These are phyloP conservation scores for Falcaria lacertinaria DNA, from an alignment of 2,888 invertebrate species.

Conservation along the genomic window DNA sequence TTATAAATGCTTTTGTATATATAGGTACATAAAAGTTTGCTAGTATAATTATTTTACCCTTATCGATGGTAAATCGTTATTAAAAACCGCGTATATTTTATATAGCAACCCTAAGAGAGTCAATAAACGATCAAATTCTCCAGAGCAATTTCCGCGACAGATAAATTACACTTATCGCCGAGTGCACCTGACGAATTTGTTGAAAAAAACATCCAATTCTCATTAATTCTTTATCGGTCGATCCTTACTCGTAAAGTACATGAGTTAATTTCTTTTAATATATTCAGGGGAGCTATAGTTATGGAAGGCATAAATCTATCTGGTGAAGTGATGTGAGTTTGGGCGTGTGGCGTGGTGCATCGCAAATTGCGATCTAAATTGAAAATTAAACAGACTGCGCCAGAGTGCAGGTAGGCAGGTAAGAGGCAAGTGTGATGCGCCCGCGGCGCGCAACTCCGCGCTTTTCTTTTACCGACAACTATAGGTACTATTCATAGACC, in stretches of 20 bases:
- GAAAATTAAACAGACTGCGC: slow-evolving; percentile 76
- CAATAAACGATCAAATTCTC: slow-evolving; percentile 20
- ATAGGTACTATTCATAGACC: background rate
- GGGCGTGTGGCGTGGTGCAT: slow-evolving; percentile 67
- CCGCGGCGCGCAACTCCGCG: slow-evolving; percentile 20
- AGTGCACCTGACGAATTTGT: slow-evolving; percentile 59
- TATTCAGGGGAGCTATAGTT: slow-evolving; percentile 50
- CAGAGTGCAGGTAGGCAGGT: slow-evolving; percentile 20
- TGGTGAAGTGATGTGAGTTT: slow-evolving; percentile 67
- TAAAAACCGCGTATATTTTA: slow-evolving; percentile 6
- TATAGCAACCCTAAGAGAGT: slow-evolving; percentile 9
- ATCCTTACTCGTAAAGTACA: slow-evolving; percentile 63
- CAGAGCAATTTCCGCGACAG: slow-evolving; percentile 31
- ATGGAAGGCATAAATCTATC: slow-evolving; percentile 70
- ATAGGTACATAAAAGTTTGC: background rate
- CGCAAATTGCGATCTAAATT: slow-evolving; percentile 81
- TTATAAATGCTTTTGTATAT: too few species aligned
- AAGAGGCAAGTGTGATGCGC: slow-evolving; percentile 16
- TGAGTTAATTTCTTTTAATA: slow-evolving; percentile 73
- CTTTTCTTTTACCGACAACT: background rate
- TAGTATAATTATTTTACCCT: background rate
- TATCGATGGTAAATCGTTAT: background rate
- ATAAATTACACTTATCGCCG: slow-evolving; percentile 64
- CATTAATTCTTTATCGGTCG: slow-evolving; percentile 66
- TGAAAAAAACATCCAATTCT: slow-evolving; percentile 63